Conservation (phyloP, 2,888 invertebrate species). For the Eupithecia insigniata region DNA sequence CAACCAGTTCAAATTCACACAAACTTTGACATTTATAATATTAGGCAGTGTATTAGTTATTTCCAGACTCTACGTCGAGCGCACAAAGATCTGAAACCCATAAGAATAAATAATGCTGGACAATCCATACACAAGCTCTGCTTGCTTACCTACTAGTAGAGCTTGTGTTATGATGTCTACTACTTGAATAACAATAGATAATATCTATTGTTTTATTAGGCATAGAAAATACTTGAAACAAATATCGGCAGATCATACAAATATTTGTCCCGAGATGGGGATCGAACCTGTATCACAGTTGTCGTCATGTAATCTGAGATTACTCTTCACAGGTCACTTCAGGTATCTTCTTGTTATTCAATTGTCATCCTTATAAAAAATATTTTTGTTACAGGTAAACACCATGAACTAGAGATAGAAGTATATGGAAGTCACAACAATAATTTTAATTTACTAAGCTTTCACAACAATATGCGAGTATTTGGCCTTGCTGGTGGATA, state of each 20-base stretch:
- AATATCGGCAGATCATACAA: background rate
- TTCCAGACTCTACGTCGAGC: too few relatives aligned
- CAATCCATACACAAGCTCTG: background rate
- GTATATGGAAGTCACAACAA: conserved; percentile 33
- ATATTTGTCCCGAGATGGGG: background rate
- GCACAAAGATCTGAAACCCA: too few relatives aligned
- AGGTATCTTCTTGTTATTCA: background rate
- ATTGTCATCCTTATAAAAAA: background rate
- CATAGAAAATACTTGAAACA: too few relatives aligned
- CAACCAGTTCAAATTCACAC: too few relatives aligned
- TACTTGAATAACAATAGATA: background rate
- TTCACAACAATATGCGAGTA: conserved; percentile 4
- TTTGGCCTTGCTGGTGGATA: background rate
- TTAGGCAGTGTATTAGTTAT: too few relatives aligned
- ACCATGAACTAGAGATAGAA: conserved; percentile 68
- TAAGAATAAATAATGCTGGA: background rate
- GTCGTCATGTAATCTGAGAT: background rate
- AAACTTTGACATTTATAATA: too few relatives aligned
- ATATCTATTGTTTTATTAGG: too few relatives aligned
- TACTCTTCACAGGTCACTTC: too few relatives aligned
- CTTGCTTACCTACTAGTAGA: background rate
- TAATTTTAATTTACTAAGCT: conserved; percentile 34
- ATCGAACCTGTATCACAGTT: background rate
- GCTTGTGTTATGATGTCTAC: background rate
- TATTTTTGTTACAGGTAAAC: conserved; percentile 78